Conservation (phyloP, 2,888 invertebrate genomes). For the Drosophila atroscutellata region DNA sequence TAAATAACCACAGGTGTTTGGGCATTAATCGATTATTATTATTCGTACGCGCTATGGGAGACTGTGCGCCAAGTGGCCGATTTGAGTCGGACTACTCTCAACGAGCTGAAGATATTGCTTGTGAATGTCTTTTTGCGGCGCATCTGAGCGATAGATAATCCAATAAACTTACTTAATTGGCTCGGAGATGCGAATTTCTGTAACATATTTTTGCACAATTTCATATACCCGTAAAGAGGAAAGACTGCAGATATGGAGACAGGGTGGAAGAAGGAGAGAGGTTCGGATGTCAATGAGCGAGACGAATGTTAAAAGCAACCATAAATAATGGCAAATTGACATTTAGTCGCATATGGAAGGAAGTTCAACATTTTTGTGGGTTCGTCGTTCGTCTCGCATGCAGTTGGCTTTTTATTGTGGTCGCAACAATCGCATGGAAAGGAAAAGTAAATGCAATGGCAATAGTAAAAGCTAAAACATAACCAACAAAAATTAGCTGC, state of each 20-base stretch:
- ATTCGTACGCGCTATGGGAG: background rate
- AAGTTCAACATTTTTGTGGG: slow-evolving; percentile 60
- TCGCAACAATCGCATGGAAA: slow-evolving; percentile 21
- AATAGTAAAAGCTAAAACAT: slow-evolving; percentile 14
- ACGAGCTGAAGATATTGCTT: background rate
- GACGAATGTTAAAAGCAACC: slow-evolving; percentile 42
- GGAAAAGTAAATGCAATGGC: slow-evolving; percentile 33
- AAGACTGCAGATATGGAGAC: background rate
- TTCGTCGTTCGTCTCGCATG: slow-evolving; percentile 30
- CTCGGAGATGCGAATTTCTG: background rate
- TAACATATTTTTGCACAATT: background rate
- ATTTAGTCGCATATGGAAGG: slow-evolving; percentile 50
- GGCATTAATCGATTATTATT: background rate
- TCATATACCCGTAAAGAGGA: background rate
- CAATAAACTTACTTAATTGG: background rate
- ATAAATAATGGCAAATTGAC: slow-evolving; percentile 65
- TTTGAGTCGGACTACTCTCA: background rate
- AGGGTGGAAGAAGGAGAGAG: background rate
- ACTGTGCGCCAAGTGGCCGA: background rate
- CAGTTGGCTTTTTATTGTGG: slow-evolving; percentile 26
- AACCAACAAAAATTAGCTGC: slow-evolving; percentile 13
- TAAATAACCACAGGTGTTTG: background rate
- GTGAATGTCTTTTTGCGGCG: background rate
- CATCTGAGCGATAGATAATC: background rate
- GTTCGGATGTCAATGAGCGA: slow-evolving; percentile 29